These are phyloP conservation scores for Pentalonia nigronervosa DNA, from an alignment of 1,140 invertebrate genomes.

Conservation along the genomic window DNA sequence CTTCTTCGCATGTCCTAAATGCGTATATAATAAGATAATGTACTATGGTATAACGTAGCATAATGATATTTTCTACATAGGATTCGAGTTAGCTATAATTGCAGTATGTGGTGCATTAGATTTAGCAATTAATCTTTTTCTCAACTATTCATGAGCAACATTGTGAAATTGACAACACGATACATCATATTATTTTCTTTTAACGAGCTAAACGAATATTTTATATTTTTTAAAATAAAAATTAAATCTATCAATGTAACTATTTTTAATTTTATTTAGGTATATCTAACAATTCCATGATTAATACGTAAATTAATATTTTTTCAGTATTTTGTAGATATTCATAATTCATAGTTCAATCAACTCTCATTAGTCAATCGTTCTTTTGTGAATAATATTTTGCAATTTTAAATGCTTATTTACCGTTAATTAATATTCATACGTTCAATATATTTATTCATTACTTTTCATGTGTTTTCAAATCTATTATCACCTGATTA, in stretches of 20 bases:
- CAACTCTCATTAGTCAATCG: too few relatives aligned
- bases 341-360: not conserved
- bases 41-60: not conserved
- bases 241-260: too few relatives aligned
- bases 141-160: not conserved
- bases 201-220: not conserved
- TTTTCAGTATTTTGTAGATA: not conserved
- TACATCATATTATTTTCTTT: not conserved
- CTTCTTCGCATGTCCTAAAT: not conserved
- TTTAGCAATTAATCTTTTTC: not conserved
- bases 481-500: not conserved
- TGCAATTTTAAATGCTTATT: not conserved
- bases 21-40: not conserved
- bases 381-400: not conserved
- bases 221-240: not conserved
- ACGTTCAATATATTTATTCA: not conserved
- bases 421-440: not conserved
- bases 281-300: too few relatives aligned
- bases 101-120: not conserved
- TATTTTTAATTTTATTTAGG: too few relatives aligned
- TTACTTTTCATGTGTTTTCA: not conserved
- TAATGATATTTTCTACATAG: not conserved
- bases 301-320: too few relatives aligned
- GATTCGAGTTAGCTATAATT: not conserved
- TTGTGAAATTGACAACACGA: not conserved